phyloP scores from a whole-genome alignment of 1,140 invertebrate species.

The Drosophila kanapiae region DNA sequence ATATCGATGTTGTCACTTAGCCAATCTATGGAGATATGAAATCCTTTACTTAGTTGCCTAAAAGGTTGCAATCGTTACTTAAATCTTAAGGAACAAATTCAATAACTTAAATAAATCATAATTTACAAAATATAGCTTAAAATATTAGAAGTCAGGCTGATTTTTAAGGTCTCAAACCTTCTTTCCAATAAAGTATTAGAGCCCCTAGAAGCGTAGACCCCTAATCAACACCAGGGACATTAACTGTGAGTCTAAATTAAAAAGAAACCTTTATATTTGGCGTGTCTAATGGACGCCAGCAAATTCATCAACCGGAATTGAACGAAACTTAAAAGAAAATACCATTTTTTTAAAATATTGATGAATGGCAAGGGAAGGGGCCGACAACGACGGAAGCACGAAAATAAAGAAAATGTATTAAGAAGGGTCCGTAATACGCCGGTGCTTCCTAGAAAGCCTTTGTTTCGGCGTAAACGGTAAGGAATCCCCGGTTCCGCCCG shows the following conservation, averaged over 20 bases:
- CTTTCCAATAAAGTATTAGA: background rate
- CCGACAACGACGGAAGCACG: slow-evolving; percentile 4
- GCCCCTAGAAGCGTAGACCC: background rate
- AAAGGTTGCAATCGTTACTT: too few species aligned
- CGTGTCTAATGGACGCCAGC: background rate
- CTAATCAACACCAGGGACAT: background rate
- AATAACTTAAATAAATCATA: background rate
- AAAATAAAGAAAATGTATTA: slow-evolving; percentile 25
- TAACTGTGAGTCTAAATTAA: slow-evolving; percentile 3
- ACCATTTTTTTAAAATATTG: slow-evolving; percentile 30
- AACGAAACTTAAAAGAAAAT: slow-evolving; percentile 14
- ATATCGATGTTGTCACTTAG: too few species aligned
- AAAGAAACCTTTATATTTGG: slow-evolving; percentile 1
- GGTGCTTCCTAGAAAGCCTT: slow-evolving; percentile 21
- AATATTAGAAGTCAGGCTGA: background rate
- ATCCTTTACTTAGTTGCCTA: too few species aligned
- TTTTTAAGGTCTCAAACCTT: background rate
- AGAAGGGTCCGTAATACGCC: slow-evolving; percentile 33
- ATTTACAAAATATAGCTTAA: background rate
- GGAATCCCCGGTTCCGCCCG: background rate
- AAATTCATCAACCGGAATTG: slow-evolving; percentile 8
- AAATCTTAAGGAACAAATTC: background rate
- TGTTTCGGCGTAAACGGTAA: slow-evolving; percentile 1
- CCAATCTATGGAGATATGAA: too few species aligned
- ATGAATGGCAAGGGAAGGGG: slow-evolving; percentile 16